These are phyloP conservation scores for Hycleus cichorii DNA, from an alignment of 1,140 invertebrate genomes.

Conservation along the genomic window DNA sequence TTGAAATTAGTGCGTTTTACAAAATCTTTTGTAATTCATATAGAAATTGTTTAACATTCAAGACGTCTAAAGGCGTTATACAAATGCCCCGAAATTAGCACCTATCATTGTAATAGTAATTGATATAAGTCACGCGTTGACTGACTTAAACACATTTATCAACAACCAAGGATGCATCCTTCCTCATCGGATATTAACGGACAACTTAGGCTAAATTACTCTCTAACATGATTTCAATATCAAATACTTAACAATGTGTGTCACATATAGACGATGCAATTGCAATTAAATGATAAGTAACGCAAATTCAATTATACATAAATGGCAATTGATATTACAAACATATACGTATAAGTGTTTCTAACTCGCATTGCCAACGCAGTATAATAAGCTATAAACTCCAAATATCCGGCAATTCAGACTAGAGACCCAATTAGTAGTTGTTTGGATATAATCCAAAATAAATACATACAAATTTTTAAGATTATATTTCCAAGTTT, in stretches of 20 bases:
- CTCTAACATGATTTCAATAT: conserved; percentile 21
- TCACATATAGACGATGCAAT: not conserved
- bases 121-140: conserved; percentile 21
- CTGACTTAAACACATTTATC: conserved; percentile 21
- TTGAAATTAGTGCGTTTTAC: conserved; percentile 16
- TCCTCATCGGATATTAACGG: conserved; percentile 21
- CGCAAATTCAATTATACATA: not conserved
- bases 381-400: too few relatives aligned
- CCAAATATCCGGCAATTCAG: too few relatives aligned
- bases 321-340: too few relatives aligned
- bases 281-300: not conserved
- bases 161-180: conserved; percentile 21
- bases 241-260: not conserved
- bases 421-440: too few relatives aligned
- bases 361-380: too few relatives aligned
- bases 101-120: conserved; percentile 21
- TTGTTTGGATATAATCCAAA: too few relatives aligned
- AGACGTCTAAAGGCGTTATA: conserved; percentile 18
- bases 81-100: conserved; percentile 23
- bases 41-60: conserved; percentile 6
- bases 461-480: too few relatives aligned
- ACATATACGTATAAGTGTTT: too few relatives aligned
- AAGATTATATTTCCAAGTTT: too few relatives aligned
- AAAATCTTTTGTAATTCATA: conserved; percentile 7
- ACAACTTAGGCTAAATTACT: conserved; percentile 19